phyloP scores from a whole-genome alignment of 2,888 invertebrate species.

The Meteorus cinctellus region DNA sequence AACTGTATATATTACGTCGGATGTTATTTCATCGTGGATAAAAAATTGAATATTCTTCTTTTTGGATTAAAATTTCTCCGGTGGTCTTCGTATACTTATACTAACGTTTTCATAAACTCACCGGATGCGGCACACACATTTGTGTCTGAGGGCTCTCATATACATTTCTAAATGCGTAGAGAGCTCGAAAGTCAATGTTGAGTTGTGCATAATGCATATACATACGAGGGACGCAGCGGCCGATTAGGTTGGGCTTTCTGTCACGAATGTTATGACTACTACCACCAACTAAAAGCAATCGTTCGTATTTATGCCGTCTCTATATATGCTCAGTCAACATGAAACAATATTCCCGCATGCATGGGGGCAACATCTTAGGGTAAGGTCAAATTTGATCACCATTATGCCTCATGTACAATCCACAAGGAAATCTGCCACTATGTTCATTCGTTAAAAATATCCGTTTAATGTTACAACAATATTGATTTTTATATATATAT shows the following conservation, averaged over 20 bases:
- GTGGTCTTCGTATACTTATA: neutral
- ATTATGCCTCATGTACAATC: too few species aligned
- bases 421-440: too few species aligned
- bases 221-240: neutral
- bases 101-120: conserved; percentile 3
- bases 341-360: too few species aligned
- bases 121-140: conserved; percentile 22
- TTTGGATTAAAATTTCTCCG: conserved; percentile 8
- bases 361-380: too few species aligned
- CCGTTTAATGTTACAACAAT: too few species aligned
- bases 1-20: neutral
- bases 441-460: too few species aligned
- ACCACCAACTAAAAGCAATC: neutral
- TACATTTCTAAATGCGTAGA: conserved; percentile 21
- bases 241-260: neutral
- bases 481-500: too few species aligned
- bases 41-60: neutral
- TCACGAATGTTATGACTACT: conserved; percentile 27
- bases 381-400: too few species aligned
- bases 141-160: neutral
- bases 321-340: too few species aligned
- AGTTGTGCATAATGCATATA: neutral
- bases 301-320: neutral
- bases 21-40: neutral
- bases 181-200: conserved; percentile 8